These are phyloP conservation scores for Drosophila leontia DNA, from an alignment of 1,140 invertebrate species.

Conservation along the genomic window DNA sequence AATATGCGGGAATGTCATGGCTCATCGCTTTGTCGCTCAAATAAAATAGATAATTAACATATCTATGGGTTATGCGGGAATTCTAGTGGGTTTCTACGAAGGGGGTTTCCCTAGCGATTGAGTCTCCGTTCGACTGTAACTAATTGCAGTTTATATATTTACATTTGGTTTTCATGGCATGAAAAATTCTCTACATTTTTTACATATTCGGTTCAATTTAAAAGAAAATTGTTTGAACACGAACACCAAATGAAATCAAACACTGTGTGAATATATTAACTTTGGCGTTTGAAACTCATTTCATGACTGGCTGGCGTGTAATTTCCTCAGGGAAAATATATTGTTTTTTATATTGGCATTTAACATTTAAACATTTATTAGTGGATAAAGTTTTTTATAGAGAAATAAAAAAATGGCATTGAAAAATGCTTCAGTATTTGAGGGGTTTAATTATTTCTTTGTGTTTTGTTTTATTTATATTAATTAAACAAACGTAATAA, in stretches of 20 bases:
- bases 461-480: not conserved
- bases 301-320: constrained; percentile 9
- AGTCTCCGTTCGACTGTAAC: constrained; percentile 16
- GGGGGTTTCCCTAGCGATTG: constrained; percentile 23
- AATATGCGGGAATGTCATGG: constrained; percentile 37
- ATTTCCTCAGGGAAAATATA: constrained; percentile 1
- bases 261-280: constrained; percentile 11
- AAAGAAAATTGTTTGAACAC: constrained; percentile 4
- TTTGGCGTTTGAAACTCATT: constrained; percentile 6
- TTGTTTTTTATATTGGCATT: not conserved
- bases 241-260: constrained; percentile 6
- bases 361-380: not conserved
- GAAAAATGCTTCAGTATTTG: not conserved
- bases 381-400: not conserved
- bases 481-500: not conserved
- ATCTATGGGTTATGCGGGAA: constrained; percentile 32
- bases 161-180: not conserved
- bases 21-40: constrained; percentile 26
- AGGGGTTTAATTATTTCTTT: not conserved
- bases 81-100: not conserved
- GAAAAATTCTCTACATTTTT: constrained; percentile 9
- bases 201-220: not conserved
- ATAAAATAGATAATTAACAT: constrained; percentile 45
- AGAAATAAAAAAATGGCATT: not conserved
- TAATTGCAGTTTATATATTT: constrained; percentile 16